Conservation (phyloP, 1,140 invertebrate genomes). For the Steinernema khuongi region DNA sequence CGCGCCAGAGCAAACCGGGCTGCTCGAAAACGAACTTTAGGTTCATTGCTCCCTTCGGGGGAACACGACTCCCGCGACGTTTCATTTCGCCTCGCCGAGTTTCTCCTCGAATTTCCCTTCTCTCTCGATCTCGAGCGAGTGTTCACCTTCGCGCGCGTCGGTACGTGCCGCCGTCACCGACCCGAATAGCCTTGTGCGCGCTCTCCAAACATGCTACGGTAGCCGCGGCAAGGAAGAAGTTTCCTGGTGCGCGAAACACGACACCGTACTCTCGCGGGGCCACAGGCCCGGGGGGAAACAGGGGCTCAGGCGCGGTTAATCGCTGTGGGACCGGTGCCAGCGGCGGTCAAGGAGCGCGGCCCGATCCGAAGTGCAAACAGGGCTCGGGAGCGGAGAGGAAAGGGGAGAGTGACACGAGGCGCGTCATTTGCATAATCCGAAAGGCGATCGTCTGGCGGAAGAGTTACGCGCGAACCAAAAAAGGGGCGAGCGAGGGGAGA, state of each 20-base stretch:
- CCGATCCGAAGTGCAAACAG: constrained; percentile 13
- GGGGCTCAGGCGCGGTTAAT: not conserved
- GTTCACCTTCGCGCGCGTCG: constrained; percentile 4
- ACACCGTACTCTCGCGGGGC: too few relatives aligned
- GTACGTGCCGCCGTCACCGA: constrained; percentile 3
- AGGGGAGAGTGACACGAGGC: not conserved
- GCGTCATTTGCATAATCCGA: not conserved
- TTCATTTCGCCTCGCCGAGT: not conserved
- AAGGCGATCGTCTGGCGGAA: not conserved
- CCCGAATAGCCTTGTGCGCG: constrained; percentile 9
- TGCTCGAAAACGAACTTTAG: not conserved
- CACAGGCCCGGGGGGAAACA: too few relatives aligned
- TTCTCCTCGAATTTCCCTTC: constrained; percentile 11
- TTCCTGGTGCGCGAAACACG: too few relatives aligned
- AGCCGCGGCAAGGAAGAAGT: too few relatives aligned
- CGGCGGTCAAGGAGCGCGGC: not conserved
- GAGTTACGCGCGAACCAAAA: constrained; percentile 2
- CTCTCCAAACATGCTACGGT: not conserved
- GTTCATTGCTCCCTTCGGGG: not conserved
- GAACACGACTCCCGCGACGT: not conserved
- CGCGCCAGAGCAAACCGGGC: too few relatives aligned
- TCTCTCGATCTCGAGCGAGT: constrained; percentile 3
- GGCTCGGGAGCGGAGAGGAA: constrained; percentile 4
- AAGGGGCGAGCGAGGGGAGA: constrained; percentile 1
- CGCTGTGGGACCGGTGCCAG: not conserved